Base-by-base conservation (phyloP, 1,140 invertebrate genomes). In the Contarinia nasturtii region DNA sequence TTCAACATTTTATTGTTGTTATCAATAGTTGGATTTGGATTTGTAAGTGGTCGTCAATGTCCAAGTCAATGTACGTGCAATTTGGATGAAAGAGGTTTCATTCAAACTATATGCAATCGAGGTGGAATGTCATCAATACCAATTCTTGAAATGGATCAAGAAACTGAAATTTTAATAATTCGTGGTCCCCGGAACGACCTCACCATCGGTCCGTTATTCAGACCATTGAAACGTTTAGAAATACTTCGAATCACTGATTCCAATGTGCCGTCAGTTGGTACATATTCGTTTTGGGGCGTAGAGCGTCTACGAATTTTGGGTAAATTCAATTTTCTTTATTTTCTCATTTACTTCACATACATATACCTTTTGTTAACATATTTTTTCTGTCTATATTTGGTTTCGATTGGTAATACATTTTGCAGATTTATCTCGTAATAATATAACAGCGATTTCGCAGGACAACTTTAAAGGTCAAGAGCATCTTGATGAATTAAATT, bases 381-480 rank as follows among this genome's bases (percentile, higher is more conserved):
- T n/a, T n/a, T n/a, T n/a, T n/a, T n/a, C n/a, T n/a, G n/a, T n/a
- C n/a, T n/a, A n/a, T n/a, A n/a, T n/a, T n/a, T n/a, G n/a, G n/a
- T n/a, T n/a, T n/a, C n/a, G n/a, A n/a, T n/a, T n/a, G n/a, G n/a
- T n/a, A n/a, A n/a, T n/a, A n/a, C n/a, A n/a, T n/a, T 15, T 18
- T 3, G 7, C 55, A 63, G 79, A 87, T 60, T 65, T 88, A 10
- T 76, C 79, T 0, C 66, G 77, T 52, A 87, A 88, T 60, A 83
- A 83, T 53, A 77, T 88, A 42, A 78, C 77, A 11, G 71, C 75
- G 51, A 70, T 84, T 4, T 67, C 86, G 40, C 77, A 86, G 47
- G 75, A 84, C 55, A 91, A 92, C 64, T 90, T 93, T 55, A 58
- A 71, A 10, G 76, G 76, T 33, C 65, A 91, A 50, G 74, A 79